Conservation (phyloP, 2,888 invertebrate genomes). For the Drosophila sordidapex region DNA sequence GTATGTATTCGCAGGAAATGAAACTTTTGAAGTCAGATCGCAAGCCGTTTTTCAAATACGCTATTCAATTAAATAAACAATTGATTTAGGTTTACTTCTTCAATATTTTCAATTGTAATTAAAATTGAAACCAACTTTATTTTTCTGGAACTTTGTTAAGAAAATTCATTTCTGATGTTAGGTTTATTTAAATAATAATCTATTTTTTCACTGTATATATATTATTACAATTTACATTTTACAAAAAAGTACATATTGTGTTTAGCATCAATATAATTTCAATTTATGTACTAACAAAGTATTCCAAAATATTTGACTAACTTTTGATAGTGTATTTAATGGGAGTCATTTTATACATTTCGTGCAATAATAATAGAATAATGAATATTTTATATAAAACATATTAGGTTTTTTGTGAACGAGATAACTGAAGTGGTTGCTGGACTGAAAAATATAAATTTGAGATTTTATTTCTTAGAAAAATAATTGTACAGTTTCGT, state of each 20-base stretch:
- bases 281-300: not conserved
- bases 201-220: not conserved
- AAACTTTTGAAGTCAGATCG: slow-evolving; percentile 10
- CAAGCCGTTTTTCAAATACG: slow-evolving; percentile 27
- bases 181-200: not conserved
- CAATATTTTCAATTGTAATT: not conserved
- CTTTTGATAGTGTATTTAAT: slow-evolving; percentile 43
- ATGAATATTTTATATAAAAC: slow-evolving; percentile 71
- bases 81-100: not conserved
- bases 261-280: not conserved
- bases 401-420: slow-evolving; percentile 27
- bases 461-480: slow-evolving; percentile 41
- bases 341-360: slow-evolving; percentile 37
- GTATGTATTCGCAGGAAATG: slow-evolving; percentile 7
- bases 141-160: not conserved
- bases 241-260: not conserved
- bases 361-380: slow-evolving; percentile 68
- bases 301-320: not conserved
- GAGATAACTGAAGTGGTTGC: slow-evolving; percentile 21
- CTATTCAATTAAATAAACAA: slow-evolving; percentile 13
- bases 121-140: not conserved
- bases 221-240: not conserved
- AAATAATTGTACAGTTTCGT: slow-evolving; percentile 29
- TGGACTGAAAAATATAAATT: slow-evolving; percentile 43
- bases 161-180: not conserved